Evolutionary conservation across 2,797 vertebrate species (phyloP).

Genomic region (Pristis pectinata): DNA sequence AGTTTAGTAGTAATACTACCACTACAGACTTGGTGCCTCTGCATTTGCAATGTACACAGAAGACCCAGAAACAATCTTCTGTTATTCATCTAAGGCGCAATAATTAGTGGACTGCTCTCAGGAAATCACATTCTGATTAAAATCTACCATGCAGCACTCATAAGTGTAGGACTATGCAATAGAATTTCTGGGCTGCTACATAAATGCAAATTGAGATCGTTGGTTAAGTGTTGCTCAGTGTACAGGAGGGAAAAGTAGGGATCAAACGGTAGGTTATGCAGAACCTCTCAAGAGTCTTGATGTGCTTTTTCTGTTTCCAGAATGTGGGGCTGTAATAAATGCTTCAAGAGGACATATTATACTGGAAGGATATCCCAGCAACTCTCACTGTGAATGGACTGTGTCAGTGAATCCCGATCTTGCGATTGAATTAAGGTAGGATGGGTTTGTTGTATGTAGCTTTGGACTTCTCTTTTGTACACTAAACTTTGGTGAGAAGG

Average conservation of each 20-base stretch:
- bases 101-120: too few species aligned
- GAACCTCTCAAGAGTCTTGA: background rate
- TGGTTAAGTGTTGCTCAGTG: background rate
- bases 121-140: background rate
- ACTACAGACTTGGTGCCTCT: too few species aligned
- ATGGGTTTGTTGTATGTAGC: background rate
- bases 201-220: background rate
- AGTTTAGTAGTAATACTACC: too few species aligned
- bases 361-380: slow-evolving; percentile 89
- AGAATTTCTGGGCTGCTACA: too few species aligned
- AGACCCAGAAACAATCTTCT: too few species aligned
- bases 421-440: slow-evolving; percentile 81
- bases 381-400: slow-evolving; percentile 90
- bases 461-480: too few species aligned
- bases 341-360: slow-evolving; percentile 82
- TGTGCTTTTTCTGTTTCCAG: slow-evolving; percentile 51
- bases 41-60: too few species aligned
- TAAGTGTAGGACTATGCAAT: background rate
- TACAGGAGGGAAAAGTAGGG: background rate
- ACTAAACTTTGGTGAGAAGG: too few species aligned
- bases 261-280: background rate
- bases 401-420: slow-evolving; percentile 75
- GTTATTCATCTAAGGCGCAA: too few species aligned
- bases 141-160: background rate
- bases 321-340: slow-evolving; percentile 80